These are phyloP conservation scores for Polypedilum vanderplanki DNA, from an alignment of 1,140 invertebrate genomes.

Conservation along the genomic window DNA sequence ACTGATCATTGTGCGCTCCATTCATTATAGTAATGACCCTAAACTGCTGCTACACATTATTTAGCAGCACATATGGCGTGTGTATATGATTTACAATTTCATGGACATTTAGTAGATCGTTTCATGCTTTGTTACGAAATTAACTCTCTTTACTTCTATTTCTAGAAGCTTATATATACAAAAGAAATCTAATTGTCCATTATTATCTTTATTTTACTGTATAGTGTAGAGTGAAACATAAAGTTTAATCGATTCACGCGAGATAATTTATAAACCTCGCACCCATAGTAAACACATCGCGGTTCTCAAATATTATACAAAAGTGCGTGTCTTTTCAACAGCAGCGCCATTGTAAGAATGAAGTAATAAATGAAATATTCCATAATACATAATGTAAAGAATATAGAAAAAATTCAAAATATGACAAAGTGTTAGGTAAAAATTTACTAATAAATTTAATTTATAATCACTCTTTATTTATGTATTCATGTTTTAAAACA, in stretches of 20 bases:
- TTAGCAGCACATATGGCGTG: constrained; percentile 45
- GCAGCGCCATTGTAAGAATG: neutral
- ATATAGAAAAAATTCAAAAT: no score
- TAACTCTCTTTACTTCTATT: neutral
- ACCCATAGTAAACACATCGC: neutral
- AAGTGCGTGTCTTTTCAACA: neutral
- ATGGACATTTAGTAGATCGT: neutral
- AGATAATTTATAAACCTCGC: neutral
- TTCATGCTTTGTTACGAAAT: constrained; percentile 6
- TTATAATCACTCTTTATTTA: no score
- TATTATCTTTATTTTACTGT: neutral
- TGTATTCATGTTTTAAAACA: no score
- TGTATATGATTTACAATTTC: constrained; percentile 37
- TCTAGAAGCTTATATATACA: no score
- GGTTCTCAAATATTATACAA: neutral
- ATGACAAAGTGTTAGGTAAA: no score
- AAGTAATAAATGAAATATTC: no score
- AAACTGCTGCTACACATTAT: constrained; percentile 55
- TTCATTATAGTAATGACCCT: constrained; percentile 55
- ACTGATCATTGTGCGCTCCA: constrained; percentile 38
- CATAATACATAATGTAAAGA: no score
- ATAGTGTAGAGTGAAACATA: neutral
- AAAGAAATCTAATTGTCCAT: neutral
- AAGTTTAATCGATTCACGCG: neutral
- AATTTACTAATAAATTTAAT: no score